Evolutionary conservation across 53 echinoderm and acorn worm species (phyloP).

Genomic region (Paelopatides confundens): DNA sequence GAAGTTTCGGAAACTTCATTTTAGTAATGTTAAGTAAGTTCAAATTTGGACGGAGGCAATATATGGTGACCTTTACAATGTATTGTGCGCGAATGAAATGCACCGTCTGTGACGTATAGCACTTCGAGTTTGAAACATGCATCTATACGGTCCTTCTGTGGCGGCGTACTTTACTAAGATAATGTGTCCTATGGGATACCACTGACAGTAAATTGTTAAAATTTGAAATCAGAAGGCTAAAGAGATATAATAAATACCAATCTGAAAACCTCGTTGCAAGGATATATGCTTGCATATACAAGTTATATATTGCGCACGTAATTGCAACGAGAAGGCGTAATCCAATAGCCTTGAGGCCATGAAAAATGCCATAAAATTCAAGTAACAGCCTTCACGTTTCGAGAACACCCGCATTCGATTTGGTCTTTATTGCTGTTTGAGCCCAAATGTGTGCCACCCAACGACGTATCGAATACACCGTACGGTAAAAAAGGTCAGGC

Average conservation of each 20-base stretch:
- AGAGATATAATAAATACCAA: neutral
- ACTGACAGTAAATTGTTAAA: neutral
- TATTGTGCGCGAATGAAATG: too few relatives aligned
- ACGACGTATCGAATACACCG: slow-evolving; percentile 27
- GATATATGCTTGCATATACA: neutral
- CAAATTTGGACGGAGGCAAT: too few relatives aligned
- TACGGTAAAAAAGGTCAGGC: slow-evolving; percentile 11
- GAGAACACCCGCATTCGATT: slow-evolving; percentile 22
- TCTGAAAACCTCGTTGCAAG: neutral
- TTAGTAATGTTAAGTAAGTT: too few relatives aligned
- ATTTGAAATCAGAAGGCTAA: neutral
- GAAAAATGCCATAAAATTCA: slow-evolving; percentile 8
- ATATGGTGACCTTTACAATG: too few relatives aligned
- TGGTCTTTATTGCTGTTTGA: neutral
- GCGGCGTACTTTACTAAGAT: neutral
- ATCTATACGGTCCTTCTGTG: too few relatives aligned
- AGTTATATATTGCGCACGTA: neutral
- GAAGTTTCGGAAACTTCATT: too few relatives aligned
- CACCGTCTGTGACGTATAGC: too few relatives aligned
- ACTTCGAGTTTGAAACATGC: too few relatives aligned
- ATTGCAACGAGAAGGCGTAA: neutral
- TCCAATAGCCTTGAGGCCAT: slow-evolving; percentile 26
- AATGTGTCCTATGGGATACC: slow-evolving; percentile 3
- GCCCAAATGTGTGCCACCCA: slow-evolving; percentile 27
- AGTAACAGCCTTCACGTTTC: slow-evolving; percentile 7